phyloP scores from a whole-genome alignment of 2,797 vertebrate species.

The Bufotes viridis region DNA sequence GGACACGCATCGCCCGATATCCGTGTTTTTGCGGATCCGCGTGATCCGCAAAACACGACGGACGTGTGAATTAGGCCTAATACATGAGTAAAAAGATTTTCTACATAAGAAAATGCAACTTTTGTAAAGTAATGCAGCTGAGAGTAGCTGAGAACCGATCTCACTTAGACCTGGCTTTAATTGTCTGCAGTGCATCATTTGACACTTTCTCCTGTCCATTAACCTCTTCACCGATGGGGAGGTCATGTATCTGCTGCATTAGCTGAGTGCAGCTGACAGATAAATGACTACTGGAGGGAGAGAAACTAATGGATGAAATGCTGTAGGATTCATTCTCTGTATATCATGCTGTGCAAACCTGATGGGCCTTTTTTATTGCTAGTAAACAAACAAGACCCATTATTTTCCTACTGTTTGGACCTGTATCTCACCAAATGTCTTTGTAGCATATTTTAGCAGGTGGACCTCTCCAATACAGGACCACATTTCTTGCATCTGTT shows the following conservation, averaged over 20 bases:
- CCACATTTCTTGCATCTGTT: too few species aligned
- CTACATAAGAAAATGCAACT: neutral
- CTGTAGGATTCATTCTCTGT: slow-evolving; percentile 22
- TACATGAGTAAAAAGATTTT: neutral
- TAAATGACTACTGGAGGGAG: slow-evolving; percentile 38
- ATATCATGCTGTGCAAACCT: slow-evolving; percentile 46
- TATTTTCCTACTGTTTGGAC: neutral
- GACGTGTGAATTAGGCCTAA: too few species aligned
- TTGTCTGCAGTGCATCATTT: slow-evolving; percentile 36
- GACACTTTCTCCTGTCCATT: slow-evolving; percentile 53
- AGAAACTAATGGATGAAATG: slow-evolving; percentile 19
- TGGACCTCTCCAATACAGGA: neutral
- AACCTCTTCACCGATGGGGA: slow-evolving; percentile 45
- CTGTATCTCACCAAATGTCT: neutral
- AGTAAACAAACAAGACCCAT: slow-evolving; percentile 6
- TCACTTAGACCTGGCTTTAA: neutral
- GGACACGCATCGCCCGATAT: too few species aligned
- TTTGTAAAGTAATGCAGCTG: neutral
- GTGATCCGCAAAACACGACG: too few species aligned
- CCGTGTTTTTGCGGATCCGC: too few species aligned
- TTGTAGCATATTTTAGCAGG: neutral
- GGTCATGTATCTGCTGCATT: slow-evolving; percentile 36
- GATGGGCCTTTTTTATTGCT: slow-evolving; percentile 43
- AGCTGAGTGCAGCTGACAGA: slow-evolving; percentile 44
- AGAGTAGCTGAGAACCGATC: neutral